Conservation (phyloP, 1,140 invertebrate species). For the Metopolophium dirhodum region DNA sequence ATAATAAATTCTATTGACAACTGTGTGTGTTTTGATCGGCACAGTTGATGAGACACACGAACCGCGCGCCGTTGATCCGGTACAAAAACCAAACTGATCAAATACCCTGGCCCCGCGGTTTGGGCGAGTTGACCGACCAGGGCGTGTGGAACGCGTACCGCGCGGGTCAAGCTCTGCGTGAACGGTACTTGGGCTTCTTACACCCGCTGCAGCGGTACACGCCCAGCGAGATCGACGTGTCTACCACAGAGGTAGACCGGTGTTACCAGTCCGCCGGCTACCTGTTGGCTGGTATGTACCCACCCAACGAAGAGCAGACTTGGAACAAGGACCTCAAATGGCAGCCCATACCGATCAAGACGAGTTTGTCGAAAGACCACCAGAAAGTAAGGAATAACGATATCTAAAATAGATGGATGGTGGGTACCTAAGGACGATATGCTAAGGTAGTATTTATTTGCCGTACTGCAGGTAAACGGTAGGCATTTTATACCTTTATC, state of each 20-base stretch:
- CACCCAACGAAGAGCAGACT: conserved; percentile 38
- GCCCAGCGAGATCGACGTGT: conserved; percentile 40
- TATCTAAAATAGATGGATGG: background rate
- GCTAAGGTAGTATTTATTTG: too few relatives aligned
- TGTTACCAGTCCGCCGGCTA: conserved; percentile 49
- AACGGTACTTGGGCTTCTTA: conserved; percentile 49
- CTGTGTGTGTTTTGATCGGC: background rate
- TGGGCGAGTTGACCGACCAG: conserved; percentile 77
- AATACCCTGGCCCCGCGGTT: conserved; percentile 76
- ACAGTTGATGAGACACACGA: conserved; percentile 25
- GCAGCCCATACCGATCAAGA: conserved; percentile 55
- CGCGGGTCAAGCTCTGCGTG: conserved; percentile 41
- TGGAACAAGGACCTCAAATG: conserved; percentile 55
- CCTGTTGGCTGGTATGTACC: conserved; percentile 50
- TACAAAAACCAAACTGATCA: conserved; percentile 67
- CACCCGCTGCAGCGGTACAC: conserved; percentile 33
- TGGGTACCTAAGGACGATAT: too few relatives aligned
- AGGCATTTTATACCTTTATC: too few relatives aligned
- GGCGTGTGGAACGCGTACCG: conserved; percentile 47
- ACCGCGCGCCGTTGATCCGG: background rate
- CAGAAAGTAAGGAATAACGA: background rate
- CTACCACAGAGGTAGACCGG: conserved; percentile 10
- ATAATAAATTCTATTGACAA: background rate
- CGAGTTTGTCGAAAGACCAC: conserved; percentile 30
- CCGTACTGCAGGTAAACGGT: too few relatives aligned